Evolutionary conservation across 1,140 invertebrate species (phyloP).

Genomic region (Eumeta japonica): DNA sequence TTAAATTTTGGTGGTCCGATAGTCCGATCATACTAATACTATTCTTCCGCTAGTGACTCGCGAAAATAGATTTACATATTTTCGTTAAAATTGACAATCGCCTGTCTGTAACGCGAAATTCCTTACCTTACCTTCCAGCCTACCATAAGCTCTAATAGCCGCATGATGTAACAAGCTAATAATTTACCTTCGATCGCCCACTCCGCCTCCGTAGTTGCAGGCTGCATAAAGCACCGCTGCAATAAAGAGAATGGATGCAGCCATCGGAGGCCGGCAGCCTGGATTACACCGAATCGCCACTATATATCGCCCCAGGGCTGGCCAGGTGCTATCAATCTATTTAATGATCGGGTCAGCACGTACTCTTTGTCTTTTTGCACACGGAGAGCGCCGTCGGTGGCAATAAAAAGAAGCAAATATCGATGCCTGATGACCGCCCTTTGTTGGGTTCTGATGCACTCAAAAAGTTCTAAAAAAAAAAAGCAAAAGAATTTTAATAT

Average conservation of each 20-base stretch:
- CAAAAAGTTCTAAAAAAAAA: conserved; percentile 52
- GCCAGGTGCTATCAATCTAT: conserved; percentile 55
- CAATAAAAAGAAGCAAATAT: conserved; percentile 46
- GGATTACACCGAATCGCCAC: conserved; percentile 54
- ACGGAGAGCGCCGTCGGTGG: conserved; percentile 10
- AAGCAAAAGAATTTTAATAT: too few species aligned
- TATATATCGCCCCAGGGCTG: conserved; percentile 51
- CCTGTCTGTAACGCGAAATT: too few species aligned
- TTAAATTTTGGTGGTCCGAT: too few species aligned
- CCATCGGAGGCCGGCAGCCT: conserved; percentile 44
- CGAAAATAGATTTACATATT: too few species aligned
- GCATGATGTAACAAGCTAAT: neutral
- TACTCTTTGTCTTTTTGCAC: conserved; percentile 48
- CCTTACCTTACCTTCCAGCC: too few species aligned
- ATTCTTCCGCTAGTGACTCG: too few species aligned
- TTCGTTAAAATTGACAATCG: too few species aligned
- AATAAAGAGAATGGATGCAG: conserved; percentile 57
- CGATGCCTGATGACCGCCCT: conserved; percentile 54
- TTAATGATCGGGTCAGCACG: conserved; percentile 57
- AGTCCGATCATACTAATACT: too few species aligned
- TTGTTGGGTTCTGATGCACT: conserved; percentile 45
- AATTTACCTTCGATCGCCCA: too few species aligned
- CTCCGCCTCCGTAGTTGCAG: conserved; percentile 3
- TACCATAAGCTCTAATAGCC: neutral
- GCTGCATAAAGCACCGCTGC: conserved; percentile 48